A percentile compares a stretch with the other conserved stretches of the same genome.
Evolutionary conservation across 2,113 vertebrate genomes (phyloP).

Genomic region (Electrona antarctica): DNA sequence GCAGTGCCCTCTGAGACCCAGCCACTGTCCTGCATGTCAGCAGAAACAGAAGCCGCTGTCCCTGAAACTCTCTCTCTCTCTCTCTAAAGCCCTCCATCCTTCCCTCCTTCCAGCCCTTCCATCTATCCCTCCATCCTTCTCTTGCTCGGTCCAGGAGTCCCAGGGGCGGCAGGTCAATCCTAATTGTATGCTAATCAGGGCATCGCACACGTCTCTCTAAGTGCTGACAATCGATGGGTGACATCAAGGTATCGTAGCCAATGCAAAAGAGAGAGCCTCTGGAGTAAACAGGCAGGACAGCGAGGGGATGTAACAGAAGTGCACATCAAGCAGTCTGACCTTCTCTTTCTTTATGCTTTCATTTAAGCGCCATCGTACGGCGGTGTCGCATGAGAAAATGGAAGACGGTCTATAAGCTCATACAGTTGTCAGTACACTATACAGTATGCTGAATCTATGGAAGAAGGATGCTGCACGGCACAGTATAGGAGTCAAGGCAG

Average conservation of each 20-base stretch:
- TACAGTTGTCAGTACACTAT: too few relatives aligned
- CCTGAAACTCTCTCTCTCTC: conserved; percentile 40
- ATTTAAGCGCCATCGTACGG: too few relatives aligned
- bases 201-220: conserved; percentile 48
- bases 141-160: conserved; percentile 54
- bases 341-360: background rate
- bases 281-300: conserved; percentile 59
- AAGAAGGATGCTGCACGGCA: too few relatives aligned
- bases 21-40: conserved; percentile 69
- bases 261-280: conserved; percentile 64
- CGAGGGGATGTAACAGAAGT: conserved; percentile 40
- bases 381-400: too few relatives aligned
- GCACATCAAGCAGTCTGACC: conserved; percentile 33
- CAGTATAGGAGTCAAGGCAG: too few relatives aligned
- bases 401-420: too few relatives aligned
- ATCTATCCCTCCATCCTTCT: conserved; percentile 56
- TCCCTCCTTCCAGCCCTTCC: conserved; percentile 30
- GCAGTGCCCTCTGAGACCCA: conserved; percentile 60
- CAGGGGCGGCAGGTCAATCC: conserved; percentile 74
- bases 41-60: conserved; percentile 74
- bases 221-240: conserved; percentile 66
- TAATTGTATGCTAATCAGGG: conserved; percentile 78
- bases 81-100: background rate
- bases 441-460: too few relatives aligned
- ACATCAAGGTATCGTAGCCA: conserved; percentile 60